Base-by-base conservation (phyloP, 2,113 vertebrate genomes). In the Menidia beryllina region DNA sequence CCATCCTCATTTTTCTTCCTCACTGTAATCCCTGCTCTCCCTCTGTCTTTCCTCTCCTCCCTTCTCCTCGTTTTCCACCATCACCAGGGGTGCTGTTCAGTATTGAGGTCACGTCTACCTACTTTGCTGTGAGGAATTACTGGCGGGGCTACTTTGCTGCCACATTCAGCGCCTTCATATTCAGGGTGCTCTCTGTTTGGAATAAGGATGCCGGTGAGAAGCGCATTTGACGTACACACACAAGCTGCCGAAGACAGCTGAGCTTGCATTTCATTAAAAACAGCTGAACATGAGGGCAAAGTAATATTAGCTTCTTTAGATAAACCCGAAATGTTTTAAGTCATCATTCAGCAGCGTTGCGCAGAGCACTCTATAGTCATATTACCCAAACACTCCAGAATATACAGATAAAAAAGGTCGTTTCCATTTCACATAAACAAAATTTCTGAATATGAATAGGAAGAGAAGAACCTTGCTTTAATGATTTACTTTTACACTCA, bases 121-220 rank as follows among this genome's bases (percentile, higher is more conserved):
- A 98, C 94, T 99, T 99, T 5, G 98, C 98, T 0, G 98, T 99
- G 88, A 95, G 98, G 76, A 99, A 99, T 93, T 99, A 99, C 90
- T 99, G 98, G 98, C 95, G 98, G 0, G 98, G 98, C 68, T 99
- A 98, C 93, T 99, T 99, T 0, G 96, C 98, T 0, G 98, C 98
- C 85, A 97, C 97, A 24, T 99, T 99, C 94, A 99, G 98, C 7
- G 98, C 98, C 84, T 99, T 99, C 92, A 98, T 99, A 93, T 99
- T 99, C 93, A 94, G 98, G 30, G 97, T 99, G 64, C 93, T 99
- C 3, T 97, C 98, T 0, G 98, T 99, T 67, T 99, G 97, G 97
- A 99, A 98, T 93, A 97, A 97, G 77, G 98, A 99, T 59, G 96
- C 97, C 91, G 97, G 97, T 98, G 88, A 74, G 89, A 59, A 67